Evolutionary conservation across 2,113 vertebrate species (phyloP), one percentile per base, ranked within the genome.

Genomic region (Clupea harengus): DNA sequence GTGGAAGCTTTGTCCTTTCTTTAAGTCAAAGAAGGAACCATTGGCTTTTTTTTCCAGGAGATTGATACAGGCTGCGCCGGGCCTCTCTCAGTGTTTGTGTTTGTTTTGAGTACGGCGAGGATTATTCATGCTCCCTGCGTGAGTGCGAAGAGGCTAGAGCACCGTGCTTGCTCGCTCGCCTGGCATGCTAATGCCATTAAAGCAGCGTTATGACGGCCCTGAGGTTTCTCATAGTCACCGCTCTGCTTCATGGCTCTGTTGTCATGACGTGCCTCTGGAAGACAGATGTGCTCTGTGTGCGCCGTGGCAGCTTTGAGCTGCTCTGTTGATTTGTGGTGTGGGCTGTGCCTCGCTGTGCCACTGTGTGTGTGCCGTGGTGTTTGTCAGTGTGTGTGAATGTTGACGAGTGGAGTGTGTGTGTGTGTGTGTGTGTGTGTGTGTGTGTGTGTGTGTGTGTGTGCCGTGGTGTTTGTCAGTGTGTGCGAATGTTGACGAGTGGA

Each of bases 91-190:
- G 3, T 44, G 9, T 78, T 17, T 39, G 13, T 32, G 4, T 39
- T 39, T 15, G 13, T 15, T 15, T 32, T 32, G 25, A 32, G 72
- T 39, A 39, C 39, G 72, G 72, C 32, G 32, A 39, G 72, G 72
- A 78, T 78, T 78, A 78, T 78, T 78, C 72, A 78, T 78, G 72
- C 72, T 78, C 72, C 72, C 72, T 13, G 72, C 39, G 72, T 32
- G 72, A 78, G 72, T 78, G 72, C 15, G 72, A 15, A 15, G 72
- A 39, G 28, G 28, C 28, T 15, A 32, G 72, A 78, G 11, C 6
- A 11, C 0, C 2, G 28, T 28, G 72, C 72, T 78, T 28, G 72
- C 72, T 78, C 72, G 11, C 11, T 32, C 72, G 72, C 72, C 13
- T 15, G 72, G 72, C 72, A 78, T 78, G 72, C 39, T 78, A 78